phyloP scores from a whole-genome alignment of 2,113 vertebrate species.

The Zosterops hypoxanthus region DNA sequence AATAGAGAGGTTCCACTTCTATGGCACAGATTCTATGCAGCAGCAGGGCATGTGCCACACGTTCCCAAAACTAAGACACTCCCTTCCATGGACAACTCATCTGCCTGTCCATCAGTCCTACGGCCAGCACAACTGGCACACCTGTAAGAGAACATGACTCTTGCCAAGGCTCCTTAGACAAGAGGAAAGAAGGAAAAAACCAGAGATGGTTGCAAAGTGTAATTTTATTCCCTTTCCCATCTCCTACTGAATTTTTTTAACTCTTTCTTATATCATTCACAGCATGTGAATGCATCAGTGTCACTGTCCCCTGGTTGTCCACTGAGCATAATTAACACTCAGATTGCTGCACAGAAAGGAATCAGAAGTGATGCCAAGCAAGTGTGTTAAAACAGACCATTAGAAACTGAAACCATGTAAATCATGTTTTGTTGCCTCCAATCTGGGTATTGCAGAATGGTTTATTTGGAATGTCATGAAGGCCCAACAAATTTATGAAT shows the following conservation, averaged over 20 bases:
- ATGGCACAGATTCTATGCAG: neutral
- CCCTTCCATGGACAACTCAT: neutral
- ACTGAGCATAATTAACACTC: neutral
- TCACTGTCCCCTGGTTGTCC: neutral
- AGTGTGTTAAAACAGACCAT: neutral
- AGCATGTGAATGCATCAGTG: neutral
- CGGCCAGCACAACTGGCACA: neutral
- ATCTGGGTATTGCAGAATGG: neutral
- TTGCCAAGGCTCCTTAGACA: neutral
- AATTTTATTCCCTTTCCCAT: neutral
- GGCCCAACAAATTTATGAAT: neutral
- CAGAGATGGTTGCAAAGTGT: neutral
- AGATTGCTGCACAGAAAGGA: neutral
- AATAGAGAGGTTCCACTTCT: neutral
- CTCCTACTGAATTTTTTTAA: neutral
- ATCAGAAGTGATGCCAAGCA: neutral
- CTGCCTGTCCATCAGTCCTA: neutral
- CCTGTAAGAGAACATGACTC: neutral
- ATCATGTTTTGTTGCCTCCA: neutral
- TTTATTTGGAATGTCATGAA: neutral
- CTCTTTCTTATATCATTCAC: neutral
- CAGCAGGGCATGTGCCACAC: rapidly evolving
- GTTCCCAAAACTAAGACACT: neutral
- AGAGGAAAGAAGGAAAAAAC: neutral
- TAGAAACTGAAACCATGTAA: neutral